Conservation (phyloP, 2,113 vertebrate species). For the Rynchops niger region DNA sequence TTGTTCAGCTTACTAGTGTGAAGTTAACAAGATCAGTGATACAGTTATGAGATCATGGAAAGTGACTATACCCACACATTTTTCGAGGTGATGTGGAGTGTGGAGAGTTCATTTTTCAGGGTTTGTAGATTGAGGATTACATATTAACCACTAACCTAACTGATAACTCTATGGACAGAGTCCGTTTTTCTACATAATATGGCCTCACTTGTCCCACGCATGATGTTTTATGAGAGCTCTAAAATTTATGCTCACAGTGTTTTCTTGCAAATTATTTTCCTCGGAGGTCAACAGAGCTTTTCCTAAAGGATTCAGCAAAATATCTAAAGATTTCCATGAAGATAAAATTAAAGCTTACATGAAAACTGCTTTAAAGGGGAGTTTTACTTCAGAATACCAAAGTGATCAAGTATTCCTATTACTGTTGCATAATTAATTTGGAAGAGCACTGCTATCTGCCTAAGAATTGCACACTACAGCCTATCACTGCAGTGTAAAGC, state of each 20-base stretch:
- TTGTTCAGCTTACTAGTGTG: background rate
- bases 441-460: background rate
- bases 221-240: slow-evolving; percentile 59
- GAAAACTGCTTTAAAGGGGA: background rate
- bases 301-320: background rate
- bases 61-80: slow-evolving; percentile 51
- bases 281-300: background rate
- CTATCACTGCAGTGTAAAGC: background rate
- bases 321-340: background rate
- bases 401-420: background rate
- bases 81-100: slow-evolving; percentile 20
- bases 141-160: slow-evolving; percentile 67
- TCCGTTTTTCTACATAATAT: slow-evolving; percentile 15
- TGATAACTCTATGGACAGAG: slow-evolving; percentile 69
- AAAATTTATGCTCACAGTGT: background rate
- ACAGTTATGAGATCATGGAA: slow-evolving; percentile 33
- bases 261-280: slow-evolving; percentile 43
- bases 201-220: slow-evolving; percentile 1
- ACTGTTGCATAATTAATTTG: background rate
- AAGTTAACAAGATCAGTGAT: background rate
- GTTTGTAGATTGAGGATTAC: slow-evolving; percentile 47
- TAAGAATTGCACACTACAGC: background rate
- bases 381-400: background rate
- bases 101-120: slow-evolving; percentile 45
- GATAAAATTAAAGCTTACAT: background rate